Percentiles rank a stretch among this genome's conserved stretches.
These are phyloP conservation scores for Spisula subtruncata DNA, from an alignment of 2,888 invertebrate species.

Conservation along the genomic window DNA sequence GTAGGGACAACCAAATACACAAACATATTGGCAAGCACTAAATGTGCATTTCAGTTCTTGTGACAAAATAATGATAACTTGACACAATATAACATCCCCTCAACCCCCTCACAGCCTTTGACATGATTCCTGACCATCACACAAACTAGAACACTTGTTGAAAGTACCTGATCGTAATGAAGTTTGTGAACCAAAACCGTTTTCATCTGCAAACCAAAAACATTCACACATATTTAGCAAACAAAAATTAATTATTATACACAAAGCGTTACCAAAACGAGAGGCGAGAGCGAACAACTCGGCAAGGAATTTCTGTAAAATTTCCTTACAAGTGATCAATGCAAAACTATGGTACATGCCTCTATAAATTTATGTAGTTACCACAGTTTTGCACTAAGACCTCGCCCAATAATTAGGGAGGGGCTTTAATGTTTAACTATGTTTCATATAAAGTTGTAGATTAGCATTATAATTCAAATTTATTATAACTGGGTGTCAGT, in stretches of 20 bases:
- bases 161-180: conserved; percentile 73
- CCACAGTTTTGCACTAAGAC: too few species aligned
- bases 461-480: too few species aligned
- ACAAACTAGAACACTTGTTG: background rate
- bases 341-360: too few species aligned
- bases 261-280: background rate
- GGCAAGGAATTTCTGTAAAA: background rate
- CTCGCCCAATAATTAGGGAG: too few species aligned
- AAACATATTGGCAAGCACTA: too few species aligned
- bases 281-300: background rate
- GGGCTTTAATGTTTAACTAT: too few species aligned
- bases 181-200: conserved; percentile 63
- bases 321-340: too few species aligned
- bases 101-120: conserved; percentile 37
- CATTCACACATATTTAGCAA: conserved; percentile 38
- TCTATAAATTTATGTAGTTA: too few species aligned
- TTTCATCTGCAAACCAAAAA: conserved; percentile 71
- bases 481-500: too few species aligned
- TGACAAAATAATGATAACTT: background rate
- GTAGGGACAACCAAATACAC: too few species aligned
- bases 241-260: background rate
- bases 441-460: too few species aligned
- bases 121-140: background rate
- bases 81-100: background rate
- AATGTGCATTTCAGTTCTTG: too few species aligned